These are phyloP conservation scores for Dipus sagitta DNA, from an alignment of 2,797 vertebrate species.

Conservation along the genomic window DNA sequence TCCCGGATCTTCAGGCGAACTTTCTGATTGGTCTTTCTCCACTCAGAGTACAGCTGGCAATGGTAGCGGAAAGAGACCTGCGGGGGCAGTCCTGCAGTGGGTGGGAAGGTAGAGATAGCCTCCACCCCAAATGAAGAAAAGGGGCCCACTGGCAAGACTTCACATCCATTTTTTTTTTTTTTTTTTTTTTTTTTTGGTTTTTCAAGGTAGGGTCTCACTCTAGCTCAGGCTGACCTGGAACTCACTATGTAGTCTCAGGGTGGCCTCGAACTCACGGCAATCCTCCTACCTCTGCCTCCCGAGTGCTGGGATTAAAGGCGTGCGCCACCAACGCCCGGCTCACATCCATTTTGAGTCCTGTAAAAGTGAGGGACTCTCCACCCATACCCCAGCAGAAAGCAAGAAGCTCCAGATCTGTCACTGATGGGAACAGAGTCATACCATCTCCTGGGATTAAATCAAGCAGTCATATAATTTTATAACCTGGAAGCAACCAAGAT, in stretches of 20 bases:
- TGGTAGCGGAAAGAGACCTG: conserved; percentile 98
- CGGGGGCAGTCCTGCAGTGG: neutral
- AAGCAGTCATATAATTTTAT: neutral
- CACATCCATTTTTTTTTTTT: neutral
- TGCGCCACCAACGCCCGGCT: too few relatives aligned
- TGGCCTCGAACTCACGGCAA: too few relatives aligned
- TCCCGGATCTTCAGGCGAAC: conserved; percentile 94
- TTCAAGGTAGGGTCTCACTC: too few relatives aligned
- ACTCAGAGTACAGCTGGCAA: conserved; percentile 98
- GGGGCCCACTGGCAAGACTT: neutral
- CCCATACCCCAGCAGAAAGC: neutral
- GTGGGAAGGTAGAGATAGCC: neutral
- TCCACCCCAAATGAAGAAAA: neutral
- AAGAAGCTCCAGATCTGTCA: neutral
- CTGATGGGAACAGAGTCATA: neutral
- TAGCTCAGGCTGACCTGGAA: too few relatives aligned
- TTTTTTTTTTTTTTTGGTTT: too few relatives aligned
- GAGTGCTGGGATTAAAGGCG: too few relatives aligned
- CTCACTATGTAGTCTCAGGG: too few relatives aligned
- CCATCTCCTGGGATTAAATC: neutral
- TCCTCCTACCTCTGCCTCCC: too few relatives aligned
- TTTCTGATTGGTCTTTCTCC: conserved; percentile 97
- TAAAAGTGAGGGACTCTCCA: neutral
- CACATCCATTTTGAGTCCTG: neutral
- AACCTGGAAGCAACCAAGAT: neutral